Conservation (phyloP, 35 echinoderm and acorn worm species). For the Ophiothrix spiculata region DNA sequence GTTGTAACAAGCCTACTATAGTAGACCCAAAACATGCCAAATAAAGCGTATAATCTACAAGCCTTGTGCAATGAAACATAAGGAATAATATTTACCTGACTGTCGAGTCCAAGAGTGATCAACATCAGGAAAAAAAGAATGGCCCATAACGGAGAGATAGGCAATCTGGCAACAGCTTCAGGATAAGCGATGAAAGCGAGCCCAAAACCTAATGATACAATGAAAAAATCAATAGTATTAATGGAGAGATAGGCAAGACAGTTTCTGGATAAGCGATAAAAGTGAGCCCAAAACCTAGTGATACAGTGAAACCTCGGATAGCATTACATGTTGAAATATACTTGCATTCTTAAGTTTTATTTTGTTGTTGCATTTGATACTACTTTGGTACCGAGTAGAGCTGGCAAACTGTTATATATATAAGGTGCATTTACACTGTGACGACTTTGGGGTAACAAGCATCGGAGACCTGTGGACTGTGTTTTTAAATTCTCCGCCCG, state of each 20-base stretch:
- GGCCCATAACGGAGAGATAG: conserved; percentile 68
- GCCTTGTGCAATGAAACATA: neutral
- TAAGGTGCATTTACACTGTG: no score
- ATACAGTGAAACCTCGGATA: no score
- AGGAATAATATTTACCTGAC: conserved; percentile 34
- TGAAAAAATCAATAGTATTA: no score
- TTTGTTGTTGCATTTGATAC: no score
- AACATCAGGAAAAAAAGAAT: conserved; percentile 85
- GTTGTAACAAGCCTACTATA: neutral
- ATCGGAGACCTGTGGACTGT: no score
- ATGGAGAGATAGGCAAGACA: neutral
- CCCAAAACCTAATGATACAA: conserved; percentile 49
- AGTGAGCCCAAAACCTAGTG: neutral
- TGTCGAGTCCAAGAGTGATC: conserved; percentile 69
- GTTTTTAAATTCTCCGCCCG: no score
- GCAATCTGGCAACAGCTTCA: conserved; percentile 60
- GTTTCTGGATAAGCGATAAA: neutral
- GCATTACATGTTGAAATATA: no score
- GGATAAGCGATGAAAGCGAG: conserved; percentile 79
- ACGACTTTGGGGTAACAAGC: no score
- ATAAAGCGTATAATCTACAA: neutral
- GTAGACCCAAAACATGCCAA: neutral
- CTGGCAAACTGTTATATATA: no score
- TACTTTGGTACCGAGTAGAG: no score
- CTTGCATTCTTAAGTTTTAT: no score